Evolutionary conservation across 37 sponge, comb jelly and placozoan genomes (phyloP).

Genomic region (Bolinopsis microptera): DNA sequence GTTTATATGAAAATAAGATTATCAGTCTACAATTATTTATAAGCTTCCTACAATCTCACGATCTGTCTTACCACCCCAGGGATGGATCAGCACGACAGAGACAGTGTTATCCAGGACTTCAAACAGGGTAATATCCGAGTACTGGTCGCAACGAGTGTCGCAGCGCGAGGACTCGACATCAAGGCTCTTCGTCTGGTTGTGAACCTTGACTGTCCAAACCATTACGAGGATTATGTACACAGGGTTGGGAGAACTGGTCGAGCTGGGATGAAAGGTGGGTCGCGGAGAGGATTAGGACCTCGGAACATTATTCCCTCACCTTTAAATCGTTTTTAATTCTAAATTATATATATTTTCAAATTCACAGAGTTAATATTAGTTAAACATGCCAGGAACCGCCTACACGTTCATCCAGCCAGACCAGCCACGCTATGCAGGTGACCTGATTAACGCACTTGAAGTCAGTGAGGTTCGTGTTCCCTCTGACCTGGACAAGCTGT

Average conservation of each 20-base stretch:
- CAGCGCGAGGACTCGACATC: constrained; percentile 97
- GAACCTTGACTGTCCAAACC: constrained; percentile 98
- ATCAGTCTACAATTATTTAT: too few relatives aligned
- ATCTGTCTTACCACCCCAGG: too few relatives aligned
- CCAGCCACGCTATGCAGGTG: constrained; percentile 79
- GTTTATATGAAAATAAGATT: too few relatives aligned
- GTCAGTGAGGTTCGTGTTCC: constrained; percentile 82
- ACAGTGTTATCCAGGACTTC: constrained; percentile 91
- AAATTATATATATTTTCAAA: too few relatives aligned
- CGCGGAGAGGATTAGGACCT: too few relatives aligned
- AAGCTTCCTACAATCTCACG: too few relatives aligned
- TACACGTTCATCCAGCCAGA: constrained; percentile 89
- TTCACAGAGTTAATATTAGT: too few relatives aligned
- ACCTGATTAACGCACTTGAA: constrained; percentile 88
- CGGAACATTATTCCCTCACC: too few relatives aligned
- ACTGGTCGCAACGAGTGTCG: constrained; percentile 95
- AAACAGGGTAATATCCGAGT: constrained; percentile 83
- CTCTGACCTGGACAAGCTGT: constrained; percentile 81
- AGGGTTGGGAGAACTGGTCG: constrained; percentile 89
- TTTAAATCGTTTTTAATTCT: too few relatives aligned
- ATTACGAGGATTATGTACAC: constrained; percentile 99
- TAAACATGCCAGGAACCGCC: constrained; percentile 73
- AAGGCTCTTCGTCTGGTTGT: constrained; percentile 89
- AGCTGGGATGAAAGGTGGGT: constrained; percentile 91
- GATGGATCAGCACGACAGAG: constrained; percentile 97